Evolutionary conservation across 2,113 vertebrate species (phyloP), one percentile per base, ranked within the genome.

Genomic region (Pyxicephalus adspersus): DNA sequence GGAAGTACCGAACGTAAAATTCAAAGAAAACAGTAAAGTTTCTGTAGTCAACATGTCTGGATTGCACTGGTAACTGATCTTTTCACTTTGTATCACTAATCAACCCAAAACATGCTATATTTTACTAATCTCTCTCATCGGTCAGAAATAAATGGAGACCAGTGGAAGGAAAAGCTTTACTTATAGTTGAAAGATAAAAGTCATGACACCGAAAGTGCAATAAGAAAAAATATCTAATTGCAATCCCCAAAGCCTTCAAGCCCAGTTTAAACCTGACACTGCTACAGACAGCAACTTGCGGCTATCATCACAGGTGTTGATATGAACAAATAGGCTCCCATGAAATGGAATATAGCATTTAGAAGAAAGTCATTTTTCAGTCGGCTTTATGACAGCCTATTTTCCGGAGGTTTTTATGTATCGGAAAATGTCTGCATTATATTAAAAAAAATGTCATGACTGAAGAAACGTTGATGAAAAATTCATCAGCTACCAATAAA

Each of bases 261-360:
- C 22, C 1, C 22, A 15, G n/a, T 57, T 20, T 74, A 81, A 74
- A 74, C 61, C 50, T 18, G 60, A 74, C 51, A 81, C 61, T 65
- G 19, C 26, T 55, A 81, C 28, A 72, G 66, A 72, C 18, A 79
- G 66, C 66, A 64, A 71, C 34, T 54, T 73, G 79, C 17, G 17
- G 70, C 79, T 74, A 74, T 81, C 70, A 74, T 64, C 5, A 45
- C 70, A 65, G 60, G 79, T 81, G 79, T 58, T 81, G 79, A 81
- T 74, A 74, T 25, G 29, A 64, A 45, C 68, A 66, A 57, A 74
- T 65, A 64, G 18, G 60, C 74, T 81, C 79, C 67, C 79, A 73
- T 74, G 70, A 65, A 81, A 81, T 34, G 20, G 26, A 81, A 81
- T 63, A 63, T n/a, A 54, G 19, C 71, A 65, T 22, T 57, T 79